Evolutionary conservation across 1,140 invertebrate genomes (phyloP).

Genomic region (Panagrolaimus sp.): DNA sequence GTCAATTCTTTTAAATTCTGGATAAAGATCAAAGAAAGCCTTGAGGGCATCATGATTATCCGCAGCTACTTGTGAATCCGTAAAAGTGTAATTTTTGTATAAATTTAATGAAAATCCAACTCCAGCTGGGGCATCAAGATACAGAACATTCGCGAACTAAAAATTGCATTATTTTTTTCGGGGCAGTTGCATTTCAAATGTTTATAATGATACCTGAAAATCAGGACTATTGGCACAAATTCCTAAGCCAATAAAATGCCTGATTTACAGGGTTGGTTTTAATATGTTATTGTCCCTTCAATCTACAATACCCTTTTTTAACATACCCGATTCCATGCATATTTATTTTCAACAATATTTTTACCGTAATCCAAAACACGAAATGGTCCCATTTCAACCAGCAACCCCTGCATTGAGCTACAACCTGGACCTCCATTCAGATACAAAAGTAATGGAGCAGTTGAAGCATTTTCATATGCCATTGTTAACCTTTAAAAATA

Average conservation of each 20-base stretch:
- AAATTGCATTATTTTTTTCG: background rate
- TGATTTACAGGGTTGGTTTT: no score
- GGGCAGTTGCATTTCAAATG: background rate
- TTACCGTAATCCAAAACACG: conserved; percentile 51
- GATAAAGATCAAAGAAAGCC: conserved; percentile 62
- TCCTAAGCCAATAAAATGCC: no score
- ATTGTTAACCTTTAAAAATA: conserved; percentile 62
- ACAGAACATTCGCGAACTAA: conserved; percentile 73
- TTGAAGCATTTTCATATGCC: conserved; percentile 59
- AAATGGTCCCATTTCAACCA: conserved; percentile 42
- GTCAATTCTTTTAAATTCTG: conserved; percentile 63
- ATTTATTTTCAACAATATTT: conserved; percentile 56
- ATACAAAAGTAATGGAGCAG: conserved; percentile 64
- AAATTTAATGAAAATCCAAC: conserved; percentile 64
- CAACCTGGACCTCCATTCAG: conserved; percentile 66
- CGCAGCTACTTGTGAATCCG: conserved; percentile 60
- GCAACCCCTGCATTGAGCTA: conserved; percentile 62
- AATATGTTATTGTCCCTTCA: background rate
- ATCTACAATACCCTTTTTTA: conserved; percentile 43
- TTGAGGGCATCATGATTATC: conserved; percentile 62
- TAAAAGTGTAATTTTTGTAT: conserved; percentile 60
- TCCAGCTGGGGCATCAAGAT: conserved; percentile 64
- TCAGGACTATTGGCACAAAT: no score
- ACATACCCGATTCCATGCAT: conserved; percentile 62
- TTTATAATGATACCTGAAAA: no score